Evolutionary conservation across 2,113 vertebrate genomes (phyloP).

Genomic region (Pangasianodon hypophthalmus): DNA sequence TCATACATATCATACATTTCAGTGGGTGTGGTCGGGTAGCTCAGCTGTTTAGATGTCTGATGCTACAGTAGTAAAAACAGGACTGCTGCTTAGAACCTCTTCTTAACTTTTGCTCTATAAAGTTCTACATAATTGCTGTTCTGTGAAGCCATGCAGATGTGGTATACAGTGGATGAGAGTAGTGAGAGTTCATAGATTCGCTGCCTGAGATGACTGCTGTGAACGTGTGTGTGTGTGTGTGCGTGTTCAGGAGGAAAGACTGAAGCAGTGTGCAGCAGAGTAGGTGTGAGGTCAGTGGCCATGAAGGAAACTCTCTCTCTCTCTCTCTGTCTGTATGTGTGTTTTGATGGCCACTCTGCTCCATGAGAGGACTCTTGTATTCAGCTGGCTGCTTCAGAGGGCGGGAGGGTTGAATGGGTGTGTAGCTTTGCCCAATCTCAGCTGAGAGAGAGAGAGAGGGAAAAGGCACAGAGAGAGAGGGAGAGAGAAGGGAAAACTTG

Average conservation of each 20-base stretch:
- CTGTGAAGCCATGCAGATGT: neutral
- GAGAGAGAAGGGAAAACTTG: slow-evolving; percentile 27
- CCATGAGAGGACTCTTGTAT: slow-evolving; percentile 74
- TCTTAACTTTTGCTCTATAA: neutral
- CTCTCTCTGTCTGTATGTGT: slow-evolving; percentile 36
- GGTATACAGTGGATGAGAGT: neutral
- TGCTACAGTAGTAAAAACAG: neutral
- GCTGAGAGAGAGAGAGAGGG: slow-evolving; percentile 21
- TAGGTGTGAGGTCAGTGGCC: slow-evolving; percentile 55
- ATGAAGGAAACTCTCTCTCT: slow-evolving; percentile 34
- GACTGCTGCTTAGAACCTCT: neutral
- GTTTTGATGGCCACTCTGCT: slow-evolving; percentile 66
- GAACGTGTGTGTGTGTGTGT: neutral
- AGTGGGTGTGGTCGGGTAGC: slow-evolving; percentile 12
- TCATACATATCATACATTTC: slow-evolving; percentile 17
- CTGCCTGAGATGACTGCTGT: neutral
- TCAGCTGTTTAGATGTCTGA: neutral
- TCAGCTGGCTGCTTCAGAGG: slow-evolving; percentile 68
- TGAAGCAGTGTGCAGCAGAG: slow-evolving; percentile 44
- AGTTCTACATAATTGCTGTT: neutral
- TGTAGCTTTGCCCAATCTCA: slow-evolving; percentile 40
- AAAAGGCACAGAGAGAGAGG: neutral
- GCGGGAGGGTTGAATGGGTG: slow-evolving; percentile 45
- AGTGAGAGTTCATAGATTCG: neutral
- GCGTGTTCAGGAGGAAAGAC: slow-evolving; percentile 37